Evolutionary conservation across 2,888 invertebrate genomes (phyloP).

Genomic region (Atethmia centrago): DNA sequence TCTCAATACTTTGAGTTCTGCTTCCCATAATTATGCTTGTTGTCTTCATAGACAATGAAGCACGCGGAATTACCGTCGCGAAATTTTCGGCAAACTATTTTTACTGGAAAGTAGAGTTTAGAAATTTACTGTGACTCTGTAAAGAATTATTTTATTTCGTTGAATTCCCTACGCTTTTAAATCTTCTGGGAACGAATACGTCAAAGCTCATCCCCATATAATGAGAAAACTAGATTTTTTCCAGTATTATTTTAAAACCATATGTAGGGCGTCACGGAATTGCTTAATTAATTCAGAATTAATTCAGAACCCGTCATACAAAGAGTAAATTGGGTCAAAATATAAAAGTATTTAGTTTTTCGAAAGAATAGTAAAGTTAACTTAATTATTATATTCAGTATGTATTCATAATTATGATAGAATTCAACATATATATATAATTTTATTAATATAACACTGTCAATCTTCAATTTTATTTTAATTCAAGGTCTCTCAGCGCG

Average conservation of each 20-base stretch:
- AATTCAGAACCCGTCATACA: neutral
- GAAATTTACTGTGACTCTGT: neutral
- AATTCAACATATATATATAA: neutral
- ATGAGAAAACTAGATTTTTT: constrained; percentile 3
- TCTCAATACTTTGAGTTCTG: neutral
- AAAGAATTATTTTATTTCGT: neutral
- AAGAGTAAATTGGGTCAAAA: neutral
- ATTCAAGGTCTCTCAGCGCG: too few relatives aligned
- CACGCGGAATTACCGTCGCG: too few relatives aligned
- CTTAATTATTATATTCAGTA: neutral
- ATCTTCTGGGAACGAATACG: neutral
- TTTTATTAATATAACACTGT: neutral
- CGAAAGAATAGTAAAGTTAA: neutral
- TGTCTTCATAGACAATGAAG: neutral
- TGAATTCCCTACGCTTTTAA: neutral
- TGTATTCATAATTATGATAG: neutral
- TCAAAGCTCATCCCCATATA: neutral
- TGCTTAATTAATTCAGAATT: neutral
- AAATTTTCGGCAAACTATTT: neutral
- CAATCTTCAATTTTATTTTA: too few relatives aligned
- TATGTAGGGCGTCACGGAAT: neutral
- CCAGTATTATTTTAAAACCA: neutral
- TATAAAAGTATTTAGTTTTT: neutral
- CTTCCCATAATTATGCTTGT: neutral
- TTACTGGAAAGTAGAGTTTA: neutral